A percentile compares a stretch with the other conserved stretches of the same genome.
These are phyloP conservation scores for Epinephelus fuscoguttatus DNA, from an alignment of 2,113 vertebrate genomes.

Conservation along the genomic window DNA sequence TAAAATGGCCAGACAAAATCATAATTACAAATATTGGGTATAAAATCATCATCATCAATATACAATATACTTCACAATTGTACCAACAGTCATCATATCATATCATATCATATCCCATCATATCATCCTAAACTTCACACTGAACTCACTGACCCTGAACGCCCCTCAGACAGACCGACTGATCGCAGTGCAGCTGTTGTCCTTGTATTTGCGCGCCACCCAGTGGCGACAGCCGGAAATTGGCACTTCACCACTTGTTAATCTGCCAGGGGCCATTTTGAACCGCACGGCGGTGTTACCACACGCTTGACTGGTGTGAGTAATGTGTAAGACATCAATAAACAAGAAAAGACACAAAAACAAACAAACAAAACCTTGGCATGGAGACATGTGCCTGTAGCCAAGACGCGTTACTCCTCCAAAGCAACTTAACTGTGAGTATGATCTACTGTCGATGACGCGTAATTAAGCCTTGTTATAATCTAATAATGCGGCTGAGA, in stretches of 20 bases:
- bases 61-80: too few relatives aligned
- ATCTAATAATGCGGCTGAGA: not conserved
- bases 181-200: not conserved
- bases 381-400: not conserved
- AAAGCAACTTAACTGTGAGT: constrained; percentile 24
- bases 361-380: constrained; percentile 25
- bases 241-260: constrained; percentile 31
- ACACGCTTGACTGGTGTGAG: constrained; percentile 52
- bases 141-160: constrained; percentile 11
- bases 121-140: not conserved
- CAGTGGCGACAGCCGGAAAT: constrained; percentile 49
- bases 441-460: not conserved
- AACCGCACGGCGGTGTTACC: constrained; percentile 62
- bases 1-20: too few relatives aligned
- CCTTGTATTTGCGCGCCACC: constrained; percentile 70
- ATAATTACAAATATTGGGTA: too few relatives aligned
- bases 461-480: not conserved
- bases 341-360: constrained; percentile 29
- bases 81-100: too few relatives aligned
- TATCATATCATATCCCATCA: not conserved
- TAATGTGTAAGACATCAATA: constrained; percentile 60
- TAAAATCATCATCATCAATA: too few relatives aligned
- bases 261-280: constrained; percentile 85
- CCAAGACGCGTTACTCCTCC: not conserved
- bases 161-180: not conserved